These are phyloP conservation scores for Nomada ruficornis DNA, from an alignment of 2,888 invertebrate species.

Conservation along the genomic window DNA sequence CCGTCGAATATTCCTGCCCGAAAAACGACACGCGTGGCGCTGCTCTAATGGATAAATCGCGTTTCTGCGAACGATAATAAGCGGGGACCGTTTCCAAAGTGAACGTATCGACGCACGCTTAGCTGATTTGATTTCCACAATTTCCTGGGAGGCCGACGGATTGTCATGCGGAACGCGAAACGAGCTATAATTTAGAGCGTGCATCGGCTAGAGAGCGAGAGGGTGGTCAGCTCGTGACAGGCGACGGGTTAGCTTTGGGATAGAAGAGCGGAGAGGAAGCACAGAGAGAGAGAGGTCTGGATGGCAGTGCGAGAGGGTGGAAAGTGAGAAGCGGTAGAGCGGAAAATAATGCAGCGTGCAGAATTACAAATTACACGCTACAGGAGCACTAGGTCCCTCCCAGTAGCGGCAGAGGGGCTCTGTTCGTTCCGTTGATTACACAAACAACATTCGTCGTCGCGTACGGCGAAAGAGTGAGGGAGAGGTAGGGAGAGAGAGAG, in stretches of 20 bases:
- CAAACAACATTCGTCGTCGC: conserved; percentile 74
- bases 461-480: conserved; percentile 10
- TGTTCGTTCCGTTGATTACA: conserved; percentile 80
- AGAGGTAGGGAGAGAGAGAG: conserved; percentile 2
- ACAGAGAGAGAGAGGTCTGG: conserved; percentile 18
- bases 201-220: conserved; percentile 15
- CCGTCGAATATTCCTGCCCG: background rate
- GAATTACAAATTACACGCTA: conserved; percentile 79
- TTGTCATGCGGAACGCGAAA: conserved; percentile 67
- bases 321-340: conserved; percentile 71
- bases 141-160: conserved; percentile 58
- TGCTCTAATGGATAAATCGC: conserved; percentile 10
- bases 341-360: conserved; percentile 78
- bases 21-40: background rate
- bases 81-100: conserved; percentile 39
- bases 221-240: conserved; percentile 17
- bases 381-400: conserved; percentile 64
- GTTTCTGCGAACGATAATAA: conserved; percentile 55
- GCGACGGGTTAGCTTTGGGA: background rate
- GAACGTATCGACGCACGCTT: conserved; percentile 62
- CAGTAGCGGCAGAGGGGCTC: conserved; percentile 66
- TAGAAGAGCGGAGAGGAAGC: background rate
- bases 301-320: conserved; percentile 59
- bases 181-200: conserved; percentile 65
- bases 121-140: conserved; percentile 69